These are phyloP conservation scores for Zaprionus lachaisei DNA, from an alignment of 1,140 invertebrate species.

Conservation along the genomic window DNA sequence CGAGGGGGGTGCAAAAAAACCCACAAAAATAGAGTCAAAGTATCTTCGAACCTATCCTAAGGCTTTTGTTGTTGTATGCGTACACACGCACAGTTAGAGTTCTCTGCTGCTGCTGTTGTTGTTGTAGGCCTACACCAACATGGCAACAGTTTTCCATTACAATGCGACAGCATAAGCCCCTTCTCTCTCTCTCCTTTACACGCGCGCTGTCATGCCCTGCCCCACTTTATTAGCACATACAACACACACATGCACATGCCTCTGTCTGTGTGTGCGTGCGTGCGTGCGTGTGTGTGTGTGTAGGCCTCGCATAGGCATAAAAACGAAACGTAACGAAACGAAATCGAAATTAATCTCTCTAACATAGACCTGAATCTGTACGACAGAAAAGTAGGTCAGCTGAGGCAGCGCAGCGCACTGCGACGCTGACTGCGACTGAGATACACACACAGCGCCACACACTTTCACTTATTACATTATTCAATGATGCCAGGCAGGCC, in stretches of 20 bases:
- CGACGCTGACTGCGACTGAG: slow-evolving; percentile 27
- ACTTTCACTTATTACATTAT: slow-evolving; percentile 85
- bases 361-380: slow-evolving; percentile 84
- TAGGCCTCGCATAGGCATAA: slow-evolving; percentile 51
- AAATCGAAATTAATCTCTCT: slow-evolving; percentile 85
- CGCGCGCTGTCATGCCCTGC: neutral
- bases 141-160: slow-evolving; percentile 78
- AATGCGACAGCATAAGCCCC: slow-evolving; percentile 40
- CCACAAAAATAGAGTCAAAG: slow-evolving; percentile 57
- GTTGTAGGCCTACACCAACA: slow-evolving; percentile 63
- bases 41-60: slow-evolving; percentile 72
- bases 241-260: slow-evolving; percentile 29
- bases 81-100: slow-evolving; percentile 19
- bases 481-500: slow-evolving; percentile 64
- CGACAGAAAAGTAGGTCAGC: slow-evolving; percentile 84
- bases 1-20: slow-evolving; percentile 11
- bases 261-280: neutral
- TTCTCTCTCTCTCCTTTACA: neutral
- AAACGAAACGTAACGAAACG: slow-evolving; percentile 63
- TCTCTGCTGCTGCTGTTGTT: slow-evolving; percentile 17
- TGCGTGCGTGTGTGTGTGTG: slow-evolving; percentile 23
- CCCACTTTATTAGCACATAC: slow-evolving; percentile 49
- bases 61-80: slow-evolving; percentile 55
- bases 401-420: slow-evolving; percentile 47
- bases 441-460: slow-evolving; percentile 61